phyloP scores from a whole-genome alignment of 2,888 invertebrate species.

The Bombylius major region DNA sequence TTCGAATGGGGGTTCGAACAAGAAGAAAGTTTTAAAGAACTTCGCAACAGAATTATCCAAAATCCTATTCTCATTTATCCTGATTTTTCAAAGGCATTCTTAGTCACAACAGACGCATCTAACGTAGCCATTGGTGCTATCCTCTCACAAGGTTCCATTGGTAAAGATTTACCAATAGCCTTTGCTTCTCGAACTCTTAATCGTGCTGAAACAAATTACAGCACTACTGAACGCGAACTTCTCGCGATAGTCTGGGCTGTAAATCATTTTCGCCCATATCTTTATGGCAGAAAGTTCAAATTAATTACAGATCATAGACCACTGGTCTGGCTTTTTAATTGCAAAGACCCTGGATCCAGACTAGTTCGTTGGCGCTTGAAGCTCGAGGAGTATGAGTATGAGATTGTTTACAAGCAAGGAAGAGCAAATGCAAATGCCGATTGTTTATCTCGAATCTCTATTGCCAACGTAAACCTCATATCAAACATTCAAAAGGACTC shows the following conservation, averaged over 20 bases:
- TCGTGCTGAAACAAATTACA: constrained; percentile 14
- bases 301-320: constrained; percentile 22
- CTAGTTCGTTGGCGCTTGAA: constrained; percentile 20
- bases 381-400: constrained; percentile 20
- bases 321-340: constrained; percentile 15
- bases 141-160: background rate
- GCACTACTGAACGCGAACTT: constrained; percentile 17
- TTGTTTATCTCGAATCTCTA: constrained; percentile 15
- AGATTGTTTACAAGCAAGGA: constrained; percentile 17
- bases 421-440: constrained; percentile 22
- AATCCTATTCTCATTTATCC: background rate
- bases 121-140: background rate
- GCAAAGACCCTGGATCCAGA: constrained; percentile 16
- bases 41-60: background rate
- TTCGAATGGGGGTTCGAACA: constrained; percentile 3
- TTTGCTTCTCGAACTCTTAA: constrained; percentile 19
- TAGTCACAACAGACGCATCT: background rate
- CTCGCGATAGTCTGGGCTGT: constrained; percentile 17
- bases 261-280: constrained; percentile 20
- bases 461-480: background rate
- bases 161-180: constrained; percentile 13
- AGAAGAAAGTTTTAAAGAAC: background rate
- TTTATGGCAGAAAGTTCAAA: constrained; percentile 20
- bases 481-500: no score
- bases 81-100: background rate